phyloP scores from a whole-genome alignment of 2,797 vertebrate species.

The Pangasius macronema region DNA sequence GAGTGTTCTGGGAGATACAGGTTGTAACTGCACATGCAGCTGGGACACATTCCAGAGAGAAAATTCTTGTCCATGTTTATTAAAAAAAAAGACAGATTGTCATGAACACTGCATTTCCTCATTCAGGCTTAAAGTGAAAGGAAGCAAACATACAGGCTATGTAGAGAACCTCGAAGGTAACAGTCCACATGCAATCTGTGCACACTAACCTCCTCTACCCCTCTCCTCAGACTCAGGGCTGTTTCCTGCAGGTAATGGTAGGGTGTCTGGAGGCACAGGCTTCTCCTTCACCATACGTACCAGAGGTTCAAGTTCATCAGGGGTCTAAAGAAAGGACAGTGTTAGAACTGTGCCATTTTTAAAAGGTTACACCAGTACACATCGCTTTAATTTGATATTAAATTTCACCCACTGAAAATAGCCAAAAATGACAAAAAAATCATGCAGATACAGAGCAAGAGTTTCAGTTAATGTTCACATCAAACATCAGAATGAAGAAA shows the following conservation, averaged over 20 bases:
- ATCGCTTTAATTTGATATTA: neutral
- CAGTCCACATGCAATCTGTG: conserved; percentile 23
- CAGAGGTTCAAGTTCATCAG: conserved; percentile 70
- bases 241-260: conserved; percentile 63
- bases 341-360: neutral
- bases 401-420: neutral
- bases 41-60: conserved; percentile 18
- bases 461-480: too few relatives aligned
- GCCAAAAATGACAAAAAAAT: neutral
- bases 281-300: conserved; percentile 70
- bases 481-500: too few relatives aligned
- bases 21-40: conserved; percentile 37
- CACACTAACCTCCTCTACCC: conserved; percentile 54
- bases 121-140: conserved; percentile 28
- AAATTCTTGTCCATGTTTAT: conserved; percentile 14
- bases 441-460: too few relatives aligned
- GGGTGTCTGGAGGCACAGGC: conserved; percentile 65
- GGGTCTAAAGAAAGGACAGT: conserved; percentile 59
- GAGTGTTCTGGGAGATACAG: conserved; percentile 30
- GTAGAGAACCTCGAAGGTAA: conserved; percentile 7
- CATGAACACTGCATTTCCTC: conserved; percentile 18
- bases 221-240: conserved; percentile 33
- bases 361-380: neutral
- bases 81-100: neutral
- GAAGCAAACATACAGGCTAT: neutral